Base-by-base conservation (phyloP, 2,888 invertebrate species). In the Zaprionus bogoriensis region DNA sequence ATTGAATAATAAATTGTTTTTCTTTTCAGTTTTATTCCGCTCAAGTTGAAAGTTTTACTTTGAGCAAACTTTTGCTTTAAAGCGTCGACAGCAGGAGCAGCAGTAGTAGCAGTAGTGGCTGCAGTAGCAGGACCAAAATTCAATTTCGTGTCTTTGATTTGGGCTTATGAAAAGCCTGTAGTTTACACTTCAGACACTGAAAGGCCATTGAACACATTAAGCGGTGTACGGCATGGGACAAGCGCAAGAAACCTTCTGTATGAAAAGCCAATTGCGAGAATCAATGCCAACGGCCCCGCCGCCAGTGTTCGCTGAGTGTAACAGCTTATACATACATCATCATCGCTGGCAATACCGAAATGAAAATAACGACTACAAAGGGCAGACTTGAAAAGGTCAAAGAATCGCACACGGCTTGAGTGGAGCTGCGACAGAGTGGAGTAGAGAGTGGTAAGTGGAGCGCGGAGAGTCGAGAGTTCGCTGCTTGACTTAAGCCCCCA, bases 1-100 rank as follows among this genome's bases (percentile, higher is more conserved):
- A 74, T 69, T 69, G 81, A 73, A 87, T 84, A 84, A 80, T 73
- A 81, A 87, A 80, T 81, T 61, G 58, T 63, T 66, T 77, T 64
- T 63, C 58, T 61, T 67, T 36, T 77, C 59, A 14, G 12, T 17
- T 17, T 1, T 36, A 17, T 36, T 36, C 59, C 50, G 74, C 44
- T 50, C 51, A 57, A 51, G 53, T 66, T 30, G 32, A 77, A 77
- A 83, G 60, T 67, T 67, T 58, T 36, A 47, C 32, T 17, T 53
- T 41, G 32, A 6, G 28, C 19, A 22, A 25, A 27, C 36, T 59
- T 19, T 20, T 12, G 47, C 52, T 36, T 71, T 61, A 62, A 67
- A 55, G 55, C 54, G 52, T 59, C 14, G 46, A 48, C 17, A 32
- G 50, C 67, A 46, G n/a, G n/a, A n/a, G n/a, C n/a, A n/a, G n/a